Percentiles rank a stretch among this genome's conserved stretches.
These are phyloP conservation scores for Acanthosepion pharaonis DNA, from an alignment of 2,888 invertebrate genomes.

Conservation along the genomic window DNA sequence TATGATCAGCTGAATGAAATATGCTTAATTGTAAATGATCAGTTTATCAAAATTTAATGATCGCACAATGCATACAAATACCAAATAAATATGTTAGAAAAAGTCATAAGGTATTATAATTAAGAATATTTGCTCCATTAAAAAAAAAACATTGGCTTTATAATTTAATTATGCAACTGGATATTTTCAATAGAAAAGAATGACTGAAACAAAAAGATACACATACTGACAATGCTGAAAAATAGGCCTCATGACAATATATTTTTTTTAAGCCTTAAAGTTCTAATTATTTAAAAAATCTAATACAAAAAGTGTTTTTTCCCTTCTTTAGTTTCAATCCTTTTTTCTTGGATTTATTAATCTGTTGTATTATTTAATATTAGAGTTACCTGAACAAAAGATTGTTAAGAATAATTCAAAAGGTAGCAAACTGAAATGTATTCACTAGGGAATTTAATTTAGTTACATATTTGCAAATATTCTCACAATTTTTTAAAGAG, in stretches of 20 bases:
- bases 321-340: neutral
- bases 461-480: neutral
- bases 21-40: neutral
- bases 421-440: neutral
- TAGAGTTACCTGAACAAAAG: neutral
- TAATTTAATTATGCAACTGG: slow-evolving; percentile 7
- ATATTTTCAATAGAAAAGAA: neutral
- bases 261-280: neutral
- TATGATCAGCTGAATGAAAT: neutral
- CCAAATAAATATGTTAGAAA: neutral
- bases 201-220: neutral
- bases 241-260: neutral
- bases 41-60: neutral
- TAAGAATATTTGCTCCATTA: neutral
- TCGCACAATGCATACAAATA: neutral
- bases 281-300: neutral
- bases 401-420: neutral
- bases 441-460: neutral
- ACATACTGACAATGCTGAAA: neutral
- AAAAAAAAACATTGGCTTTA: neutral
- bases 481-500: too few species aligned
- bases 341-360: neutral
- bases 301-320: neutral
- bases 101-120: neutral
- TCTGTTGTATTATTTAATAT: neutral